These are phyloP conservation scores for Bufo bufo DNA, from an alignment of 2,113 vertebrate genomes.

Conservation along the genomic window DNA sequence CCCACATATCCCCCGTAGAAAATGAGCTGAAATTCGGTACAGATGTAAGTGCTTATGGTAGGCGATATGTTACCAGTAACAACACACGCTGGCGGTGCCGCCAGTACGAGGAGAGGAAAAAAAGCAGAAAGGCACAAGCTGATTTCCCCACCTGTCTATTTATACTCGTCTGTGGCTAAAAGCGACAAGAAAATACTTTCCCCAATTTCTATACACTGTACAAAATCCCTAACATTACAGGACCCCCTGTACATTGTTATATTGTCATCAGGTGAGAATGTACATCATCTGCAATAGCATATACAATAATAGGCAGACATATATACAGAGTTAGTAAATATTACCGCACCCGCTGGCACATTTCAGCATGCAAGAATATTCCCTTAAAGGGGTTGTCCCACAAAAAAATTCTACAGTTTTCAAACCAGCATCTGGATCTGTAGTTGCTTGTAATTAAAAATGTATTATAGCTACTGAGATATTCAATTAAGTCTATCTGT, in stretches of 20 bases:
- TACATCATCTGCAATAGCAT: slow-evolving; percentile 66
- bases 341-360: slow-evolving; percentile 7
- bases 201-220: slow-evolving; percentile 84
- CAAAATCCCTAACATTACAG: slow-evolving; percentile 66
- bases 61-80: slow-evolving; percentile 12
- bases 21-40: background rate
- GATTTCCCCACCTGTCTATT: slow-evolving; percentile 74
- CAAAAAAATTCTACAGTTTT: too few relatives aligned
- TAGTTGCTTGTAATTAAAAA: too few relatives aligned
- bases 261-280: slow-evolving; percentile 69
- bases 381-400: background rate
- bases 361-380: slow-evolving; percentile 14
- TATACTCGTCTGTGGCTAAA: slow-evolving; percentile 71
- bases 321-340: slow-evolving; percentile 44
- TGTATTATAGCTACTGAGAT: too few relatives aligned
- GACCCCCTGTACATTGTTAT: slow-evolving; percentile 67
- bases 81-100: slow-evolving; percentile 61
- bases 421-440: too few relatives aligned
- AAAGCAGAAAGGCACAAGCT: slow-evolving; percentile 76
- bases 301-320: slow-evolving; percentile 42
- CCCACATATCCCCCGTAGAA: background rate
- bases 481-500: too few relatives aligned
- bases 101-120: slow-evolving; percentile 61
- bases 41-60: slow-evolving; percentile 34
- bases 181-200: slow-evolving; percentile 81